Base-by-base conservation (phyloP, 1,140 invertebrate genomes). In the Akabosia matsudoensis region DNA sequence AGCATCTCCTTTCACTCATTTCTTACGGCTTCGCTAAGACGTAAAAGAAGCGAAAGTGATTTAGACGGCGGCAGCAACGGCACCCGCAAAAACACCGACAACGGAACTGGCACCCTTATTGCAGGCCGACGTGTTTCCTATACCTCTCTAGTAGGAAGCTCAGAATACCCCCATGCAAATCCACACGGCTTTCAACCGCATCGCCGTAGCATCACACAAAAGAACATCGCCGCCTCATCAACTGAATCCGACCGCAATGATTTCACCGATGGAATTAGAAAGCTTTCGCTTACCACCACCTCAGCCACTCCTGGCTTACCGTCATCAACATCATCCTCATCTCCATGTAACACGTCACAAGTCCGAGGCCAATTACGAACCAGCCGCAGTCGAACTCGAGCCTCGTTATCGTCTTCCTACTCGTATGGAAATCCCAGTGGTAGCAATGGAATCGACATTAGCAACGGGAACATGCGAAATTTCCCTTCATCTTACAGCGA, bases 1-100 rank as follows among this genome's bases (percentile, higher is more conserved):
- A 78, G 77, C 74, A 56, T 73, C 24, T 78, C 77, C n/a, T 74
- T 37, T 37, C 75, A 73, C 33, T 78, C 77, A 61, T 78, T 78
- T 67, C 61, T 67, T 54, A 61, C 77, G 33, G 33, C 71, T 33
- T 71, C 64, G 22, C 34, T 77, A 51, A 74, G 67, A 52, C 26
- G 56, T 13, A 77, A 70, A 77, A 73, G 54, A 71, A 30, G 67
- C 30, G 56, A 51, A 67, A 74, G 64, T 24, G 71, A 31, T 34
- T 37, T 45, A 75, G 77, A 70, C 31, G 71, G 70, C 73, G 77
- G 75, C 33, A 78, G 70, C 22, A 33, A 33, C 16, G 56, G 33
- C n/a, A 64, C 30, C 22, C 37, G n/a, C n/a, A n/a, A n/a, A n/a
- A n/a, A n/a, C n/a, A n/a, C n/a, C n/a, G n/a, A n/a, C n/a, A n/a